A percentile compares a stretch with the other conserved stretches of the same genome.
These are phyloP conservation scores for Formica aserva DNA, from an alignment of 2,888 invertebrate genomes.

Conservation along the genomic window DNA sequence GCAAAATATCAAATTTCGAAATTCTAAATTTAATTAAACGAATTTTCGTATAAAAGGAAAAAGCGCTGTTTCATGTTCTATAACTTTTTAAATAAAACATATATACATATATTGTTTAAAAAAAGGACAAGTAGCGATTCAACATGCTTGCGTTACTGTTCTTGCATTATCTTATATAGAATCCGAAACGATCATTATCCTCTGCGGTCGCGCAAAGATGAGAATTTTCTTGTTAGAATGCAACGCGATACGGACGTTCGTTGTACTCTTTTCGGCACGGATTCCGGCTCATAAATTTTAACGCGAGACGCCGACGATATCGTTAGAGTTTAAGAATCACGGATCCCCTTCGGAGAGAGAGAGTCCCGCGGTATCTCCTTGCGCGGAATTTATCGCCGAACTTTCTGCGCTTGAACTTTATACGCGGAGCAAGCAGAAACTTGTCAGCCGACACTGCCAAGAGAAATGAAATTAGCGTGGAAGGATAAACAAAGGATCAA, in stretches of 20 bases:
- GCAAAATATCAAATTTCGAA: background rate
- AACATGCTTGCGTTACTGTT: background rate
- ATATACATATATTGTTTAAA: background rate
- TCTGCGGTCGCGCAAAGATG: background rate
- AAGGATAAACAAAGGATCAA: conserved; percentile 48
- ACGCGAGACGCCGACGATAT: conserved; percentile 50
- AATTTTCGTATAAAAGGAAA: background rate
- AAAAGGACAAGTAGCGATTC: background rate
- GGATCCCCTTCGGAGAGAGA: background rate
- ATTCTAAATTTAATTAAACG: background rate
- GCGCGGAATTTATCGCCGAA: conserved; percentile 45
- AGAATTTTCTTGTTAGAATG: conserved; percentile 24
- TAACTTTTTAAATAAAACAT: background rate
- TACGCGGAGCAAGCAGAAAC: conserved; percentile 31
- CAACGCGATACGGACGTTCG: conserved; percentile 15
- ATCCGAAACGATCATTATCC: conserved; percentile 10
- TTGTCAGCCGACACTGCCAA: conserved; percentile 42
- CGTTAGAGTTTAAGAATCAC: conserved; percentile 54
- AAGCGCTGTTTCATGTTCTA: background rate
- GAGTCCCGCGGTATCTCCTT: conserved; percentile 40
- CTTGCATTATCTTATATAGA: background rate
- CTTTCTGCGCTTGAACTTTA: conserved; percentile 48
- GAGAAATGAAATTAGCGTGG: conserved; percentile 67
- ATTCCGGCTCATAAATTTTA: conserved; percentile 48
- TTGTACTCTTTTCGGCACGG: conserved; percentile 40